A percentile compares a stretch with the other conserved stretches of the same genome.
Evolutionary conservation across 2,113 vertebrate species (phyloP).

Genomic region (Xenotilapia leptura): DNA sequence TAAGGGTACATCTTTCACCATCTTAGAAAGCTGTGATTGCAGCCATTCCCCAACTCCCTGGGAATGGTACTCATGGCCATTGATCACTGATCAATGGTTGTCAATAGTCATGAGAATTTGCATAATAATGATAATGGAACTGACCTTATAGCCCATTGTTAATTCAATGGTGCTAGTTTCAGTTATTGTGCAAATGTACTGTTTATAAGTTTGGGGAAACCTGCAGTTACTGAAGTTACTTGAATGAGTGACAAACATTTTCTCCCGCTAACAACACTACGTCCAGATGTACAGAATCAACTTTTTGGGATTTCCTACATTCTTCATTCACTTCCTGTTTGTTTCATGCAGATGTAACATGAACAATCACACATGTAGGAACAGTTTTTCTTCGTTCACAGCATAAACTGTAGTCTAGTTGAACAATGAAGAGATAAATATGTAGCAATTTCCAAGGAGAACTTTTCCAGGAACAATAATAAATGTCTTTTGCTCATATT

Average conservation of each 20-base stretch:
- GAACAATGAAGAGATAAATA: background rate
- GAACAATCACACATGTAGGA: background rate
- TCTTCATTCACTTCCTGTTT: background rate
- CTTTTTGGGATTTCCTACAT: background rate
- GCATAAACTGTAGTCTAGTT: background rate
- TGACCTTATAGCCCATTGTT: background rate
- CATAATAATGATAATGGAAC: background rate
- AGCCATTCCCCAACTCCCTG: background rate
- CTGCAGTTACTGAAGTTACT: background rate
- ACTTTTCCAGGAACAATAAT: background rate
- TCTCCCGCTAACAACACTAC: background rate
- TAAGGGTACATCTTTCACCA: background rate
- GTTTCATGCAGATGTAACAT: background rate
- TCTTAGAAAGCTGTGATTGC: background rate
- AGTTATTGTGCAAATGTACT: background rate
- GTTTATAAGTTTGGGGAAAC: background rate
- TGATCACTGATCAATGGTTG: background rate
- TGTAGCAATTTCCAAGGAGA: background rate
- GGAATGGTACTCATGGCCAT: background rate
- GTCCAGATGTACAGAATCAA: background rate
- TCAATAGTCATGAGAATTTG: background rate
- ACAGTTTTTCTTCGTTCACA: background rate
- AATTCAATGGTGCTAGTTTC: background rate
- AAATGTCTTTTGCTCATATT: background rate
- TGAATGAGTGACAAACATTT: background rate